Evolutionary conservation across 2,797 vertebrate species (phyloP).

Genomic region (Pelodytes ibericus): DNA sequence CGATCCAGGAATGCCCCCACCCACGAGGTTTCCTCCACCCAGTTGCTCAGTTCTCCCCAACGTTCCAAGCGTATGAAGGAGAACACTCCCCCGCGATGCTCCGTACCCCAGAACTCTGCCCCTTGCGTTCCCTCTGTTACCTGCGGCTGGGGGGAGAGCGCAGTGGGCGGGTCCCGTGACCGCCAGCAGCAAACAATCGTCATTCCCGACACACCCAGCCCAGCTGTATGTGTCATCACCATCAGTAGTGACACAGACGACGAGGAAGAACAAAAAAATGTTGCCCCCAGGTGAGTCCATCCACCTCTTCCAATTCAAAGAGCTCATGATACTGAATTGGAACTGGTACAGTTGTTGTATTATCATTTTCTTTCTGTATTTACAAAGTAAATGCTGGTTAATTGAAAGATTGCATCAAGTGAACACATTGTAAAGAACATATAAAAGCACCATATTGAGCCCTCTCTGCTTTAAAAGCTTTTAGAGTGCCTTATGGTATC

Average conservation of each 20-base stretch:
- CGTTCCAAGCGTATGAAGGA: slow-evolving; percentile 96
- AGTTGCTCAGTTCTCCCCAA: slow-evolving; percentile 88
- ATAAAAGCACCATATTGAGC: too few relatives aligned
- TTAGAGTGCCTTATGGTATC: too few relatives aligned
- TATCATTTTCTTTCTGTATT: too few relatives aligned
- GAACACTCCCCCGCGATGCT: slow-evolving; percentile 94
- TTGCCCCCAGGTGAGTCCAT: slow-evolving; percentile 82
- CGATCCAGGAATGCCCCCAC: slow-evolving; percentile 85
- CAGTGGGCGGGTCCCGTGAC: slow-evolving; percentile 63
- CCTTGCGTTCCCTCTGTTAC: slow-evolving; percentile 78
- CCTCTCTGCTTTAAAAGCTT: too few relatives aligned
- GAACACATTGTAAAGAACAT: too few relatives aligned
- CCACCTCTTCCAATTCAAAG: too few relatives aligned
- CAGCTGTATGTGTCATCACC: slow-evolving; percentile 97
- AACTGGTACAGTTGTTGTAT: too few relatives aligned
- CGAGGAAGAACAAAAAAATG: slow-evolving; percentile 93
- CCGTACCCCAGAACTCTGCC: slow-evolving; percentile 84
- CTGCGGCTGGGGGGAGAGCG: slow-evolving; percentile 79
- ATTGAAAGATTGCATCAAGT: too few relatives aligned
- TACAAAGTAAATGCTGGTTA: too few relatives aligned
- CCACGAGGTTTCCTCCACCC: slow-evolving; percentile 93
- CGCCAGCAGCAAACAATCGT: slow-evolving; percentile 93
- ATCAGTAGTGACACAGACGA: slow-evolving; percentile 99
- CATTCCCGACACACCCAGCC: slow-evolving; percentile 97
- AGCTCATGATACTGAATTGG: too few relatives aligned